These are phyloP conservation scores for Pelvicachromis taeniatus DNA, from an alignment of 2,113 vertebrate species.

Conservation along the genomic window DNA sequence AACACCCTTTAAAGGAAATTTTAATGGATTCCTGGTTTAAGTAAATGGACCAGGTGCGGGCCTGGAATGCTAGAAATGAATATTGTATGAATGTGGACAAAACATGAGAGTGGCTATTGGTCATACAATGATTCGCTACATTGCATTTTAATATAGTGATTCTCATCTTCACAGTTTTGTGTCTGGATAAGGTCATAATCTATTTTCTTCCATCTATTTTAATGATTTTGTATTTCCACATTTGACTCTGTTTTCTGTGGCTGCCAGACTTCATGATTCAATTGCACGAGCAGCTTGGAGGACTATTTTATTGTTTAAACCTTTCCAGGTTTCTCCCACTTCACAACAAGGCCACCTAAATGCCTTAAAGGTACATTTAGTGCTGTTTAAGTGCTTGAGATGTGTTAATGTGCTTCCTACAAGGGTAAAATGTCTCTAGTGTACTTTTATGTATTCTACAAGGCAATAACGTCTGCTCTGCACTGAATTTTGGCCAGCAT, in stretches of 20 bases:
- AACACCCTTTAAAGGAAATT: neutral
- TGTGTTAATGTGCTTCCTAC: slow-evolving; percentile 22
- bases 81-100: neutral
- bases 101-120: neutral
- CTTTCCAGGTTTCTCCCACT: neutral
- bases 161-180: neutral
- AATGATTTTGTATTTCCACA: neutral
- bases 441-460: slow-evolving; percentile 30
- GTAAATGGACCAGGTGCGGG: neutral
- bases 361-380: slow-evolving; percentile 23
- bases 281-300: neutral
- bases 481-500: slow-evolving; percentile 19
- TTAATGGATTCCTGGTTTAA: slow-evolving; percentile 15
- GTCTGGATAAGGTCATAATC: neutral
- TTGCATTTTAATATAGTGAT: neutral
- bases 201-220: neutral
- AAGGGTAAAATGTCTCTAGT: slow-evolving; percentile 39
- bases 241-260: neutral
- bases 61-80: neutral
- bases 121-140: neutral
- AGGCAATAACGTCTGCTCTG: slow-evolving; percentile 23
- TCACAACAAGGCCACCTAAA: slow-evolving; percentile 35
- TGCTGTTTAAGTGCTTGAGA: slow-evolving; percentile 6
- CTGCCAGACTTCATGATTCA: neutral
- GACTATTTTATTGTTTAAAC: slow-evolving; percentile 13